Base-by-base conservation (phyloP, 2,113 vertebrate species). In the Arenaria interpres region DNA sequence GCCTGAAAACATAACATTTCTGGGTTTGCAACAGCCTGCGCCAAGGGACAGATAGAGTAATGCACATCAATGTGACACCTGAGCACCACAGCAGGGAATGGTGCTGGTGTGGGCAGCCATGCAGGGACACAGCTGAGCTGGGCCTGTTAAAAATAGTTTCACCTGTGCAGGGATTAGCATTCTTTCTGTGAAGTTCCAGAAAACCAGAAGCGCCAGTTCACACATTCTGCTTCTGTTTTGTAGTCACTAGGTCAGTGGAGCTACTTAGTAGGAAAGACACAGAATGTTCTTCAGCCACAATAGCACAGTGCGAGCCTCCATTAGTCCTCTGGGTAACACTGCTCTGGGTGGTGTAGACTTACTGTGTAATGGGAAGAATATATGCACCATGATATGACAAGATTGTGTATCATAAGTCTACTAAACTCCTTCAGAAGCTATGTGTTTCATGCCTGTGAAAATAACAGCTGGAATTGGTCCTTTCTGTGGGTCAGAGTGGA, bases 401-500 rank as follows among this genome's bases (percentile, higher is more conserved):
- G 12, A 14, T 14, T 35, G 35, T 39, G 2, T 35, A 35, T 33
- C n/a, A 14, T 25, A 27, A 10, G 32, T 13, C 12, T 9, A 0
- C 12, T 53, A 24, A 9, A 45, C 43, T 39, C 83, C 45, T 37
- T 33, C 24, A 19, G 41, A 53, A 67, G 2, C 32, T 15, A 11
- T 50, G 37, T 30, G 3, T 53, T 78, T 22, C 16, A 2, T 17
- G 60, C 62, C 51, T 73, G 35, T 62, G 35, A 50, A 67, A 88
- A 17, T 41, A 83, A 69, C 95, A 90, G 85, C 88, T 46, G 53
- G 95, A 69, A 21, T 53, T 28, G 41, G 66, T 27, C 22, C 71
- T 94, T 87, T 28, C 89, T 74, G 62, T 16, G 74, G 91, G 91
- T 96, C 94, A 93, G 83, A 87, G 24, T 7, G 63, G 96, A 89